Evolutionary conservation across 2,888 invertebrate species (phyloP), one percentile per base, ranked within the genome.

Genomic region (Drosophila maculinotata): DNA sequence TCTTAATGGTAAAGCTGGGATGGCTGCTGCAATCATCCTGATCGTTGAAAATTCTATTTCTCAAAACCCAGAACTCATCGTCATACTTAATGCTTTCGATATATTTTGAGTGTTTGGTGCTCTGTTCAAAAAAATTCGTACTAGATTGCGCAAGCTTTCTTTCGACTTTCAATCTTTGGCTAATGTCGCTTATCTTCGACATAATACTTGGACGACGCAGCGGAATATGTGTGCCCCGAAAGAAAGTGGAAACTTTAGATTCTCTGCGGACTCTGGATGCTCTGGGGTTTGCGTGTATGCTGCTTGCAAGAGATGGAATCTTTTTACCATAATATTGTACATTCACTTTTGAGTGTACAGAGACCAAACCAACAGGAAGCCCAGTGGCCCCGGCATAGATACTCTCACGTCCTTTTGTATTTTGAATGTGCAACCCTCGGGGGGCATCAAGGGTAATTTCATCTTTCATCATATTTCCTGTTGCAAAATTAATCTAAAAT

Each of bases 1-100:
- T 44, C 44, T 56, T 33, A 2, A 81, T 44, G 1, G 56, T 52
- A 23, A 62, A 79, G 26, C 79, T 84, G 9, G 79, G 79, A 35
- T 84, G 58, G 1, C 7, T 14, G 15, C 85, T 79, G 7, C 64
- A 0, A 12, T 81, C 70, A 5, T 15, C 35, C 0, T 39, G 2
- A 26, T 84, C 85, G 0, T 35, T 7, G 3, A 38, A 41, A 1
- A 1, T 0, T n/a, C n/a, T 39, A 1, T 8, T 0, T 0, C 5
- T n/a, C 1, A 30, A 0, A 1, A 42, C 28, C 25, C 36, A 47
- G 0, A 12, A 2, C 8, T 38, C 56, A 9, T 2, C 0, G 12
- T 47, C 25, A 23, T 15, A 30, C 1, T 38, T 3, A 1, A 9
- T 10, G 6, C 15, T 44, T 1, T 5, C 14, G 9, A 1, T 0